Conservation (phyloP, 2,888 invertebrate species). For the Drosophila borborema region DNA sequence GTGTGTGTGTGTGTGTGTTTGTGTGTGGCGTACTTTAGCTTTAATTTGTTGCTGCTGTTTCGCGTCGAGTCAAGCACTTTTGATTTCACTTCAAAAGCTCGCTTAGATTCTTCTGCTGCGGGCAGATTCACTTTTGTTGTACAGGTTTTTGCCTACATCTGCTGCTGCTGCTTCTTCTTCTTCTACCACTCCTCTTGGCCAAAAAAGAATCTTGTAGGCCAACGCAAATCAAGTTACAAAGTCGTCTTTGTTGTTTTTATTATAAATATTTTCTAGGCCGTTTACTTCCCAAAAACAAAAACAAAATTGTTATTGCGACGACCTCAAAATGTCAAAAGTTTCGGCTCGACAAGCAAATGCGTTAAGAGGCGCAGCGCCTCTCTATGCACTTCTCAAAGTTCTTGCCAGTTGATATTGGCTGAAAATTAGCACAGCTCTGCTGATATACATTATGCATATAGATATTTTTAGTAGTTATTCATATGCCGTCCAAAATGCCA, state of each 20-base stretch:
- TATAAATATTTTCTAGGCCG: slow-evolving; percentile 63
- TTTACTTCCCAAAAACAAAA: slow-evolving; percentile 28
- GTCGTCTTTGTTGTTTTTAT: slow-evolving; percentile 30
- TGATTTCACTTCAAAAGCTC: slow-evolving; percentile 72
- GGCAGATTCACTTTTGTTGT: slow-evolving; percentile 75
- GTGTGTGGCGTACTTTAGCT: slow-evolving; percentile 48
- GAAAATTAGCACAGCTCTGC: slow-evolving; percentile 60
- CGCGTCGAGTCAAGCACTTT: slow-evolving; percentile 66
- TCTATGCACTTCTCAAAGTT: slow-evolving; percentile 25
- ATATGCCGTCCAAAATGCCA: slow-evolving; percentile 43
- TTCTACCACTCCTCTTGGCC: slow-evolving; percentile 5
- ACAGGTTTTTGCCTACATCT: slow-evolving; percentile 52
- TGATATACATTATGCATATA: slow-evolving; percentile 35
- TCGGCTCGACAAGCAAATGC: slow-evolving; percentile 17
- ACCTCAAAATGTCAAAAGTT: slow-evolving; percentile 71
- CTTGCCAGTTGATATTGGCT: slow-evolving; percentile 41
- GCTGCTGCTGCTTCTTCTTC: slow-evolving; percentile 15
- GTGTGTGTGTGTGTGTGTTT: slow-evolving; percentile 29
- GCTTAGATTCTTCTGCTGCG: slow-evolving; percentile 50
- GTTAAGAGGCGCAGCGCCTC: slow-evolving; percentile 18
- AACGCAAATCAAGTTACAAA: slow-evolving; percentile 71
- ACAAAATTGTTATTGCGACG: slow-evolving; percentile 25
- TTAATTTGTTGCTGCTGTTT: slow-evolving; percentile 57
- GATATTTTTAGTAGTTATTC: background rate
- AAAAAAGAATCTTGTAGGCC: slow-evolving; percentile 77